Conservation (phyloP, 2,113 vertebrate species). For the Neolamprologus ventralis region DNA sequence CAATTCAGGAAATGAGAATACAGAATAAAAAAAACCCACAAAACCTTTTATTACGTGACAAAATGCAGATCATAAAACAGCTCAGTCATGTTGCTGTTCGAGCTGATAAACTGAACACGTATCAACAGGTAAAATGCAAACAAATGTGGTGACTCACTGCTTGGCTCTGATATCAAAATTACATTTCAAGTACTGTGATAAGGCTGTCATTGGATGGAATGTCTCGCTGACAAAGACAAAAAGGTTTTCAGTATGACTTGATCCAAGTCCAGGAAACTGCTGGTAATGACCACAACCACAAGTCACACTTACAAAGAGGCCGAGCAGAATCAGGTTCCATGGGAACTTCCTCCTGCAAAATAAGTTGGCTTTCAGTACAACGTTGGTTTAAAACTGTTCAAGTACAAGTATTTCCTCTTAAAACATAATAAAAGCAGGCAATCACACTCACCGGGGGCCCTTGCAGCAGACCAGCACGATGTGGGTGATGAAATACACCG, state of each 20-base stretch:
- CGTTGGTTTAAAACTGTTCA: not conserved
- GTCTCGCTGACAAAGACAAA: not conserved
- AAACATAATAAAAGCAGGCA: not conserved
- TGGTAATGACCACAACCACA: not conserved
- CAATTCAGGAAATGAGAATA: not conserved
- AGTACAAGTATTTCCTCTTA: not conserved
- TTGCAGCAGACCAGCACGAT: constrained; percentile 86
- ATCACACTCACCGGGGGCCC: constrained; percentile 85
- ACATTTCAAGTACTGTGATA: not conserved
- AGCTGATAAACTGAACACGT: not conserved
- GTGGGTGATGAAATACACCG: constrained; percentile 82
- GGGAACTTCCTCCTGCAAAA: constrained; percentile 85
- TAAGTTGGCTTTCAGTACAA: not conserved
- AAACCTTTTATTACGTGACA: not conserved
- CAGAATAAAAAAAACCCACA: not conserved
- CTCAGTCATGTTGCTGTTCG: not conserved
- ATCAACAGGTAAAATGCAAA: not conserved
- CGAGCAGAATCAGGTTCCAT: constrained; percentile 89
- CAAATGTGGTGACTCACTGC: not conserved
- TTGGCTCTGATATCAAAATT: not conserved
- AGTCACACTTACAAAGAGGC: constrained; percentile 81
- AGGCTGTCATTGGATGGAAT: not conserved
- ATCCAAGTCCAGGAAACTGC: not conserved
- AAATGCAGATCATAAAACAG: not conserved
- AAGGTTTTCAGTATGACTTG: not conserved